Conservation (phyloP, 2,113 vertebrate genomes). For the Microtus richardsoni region DNA sequence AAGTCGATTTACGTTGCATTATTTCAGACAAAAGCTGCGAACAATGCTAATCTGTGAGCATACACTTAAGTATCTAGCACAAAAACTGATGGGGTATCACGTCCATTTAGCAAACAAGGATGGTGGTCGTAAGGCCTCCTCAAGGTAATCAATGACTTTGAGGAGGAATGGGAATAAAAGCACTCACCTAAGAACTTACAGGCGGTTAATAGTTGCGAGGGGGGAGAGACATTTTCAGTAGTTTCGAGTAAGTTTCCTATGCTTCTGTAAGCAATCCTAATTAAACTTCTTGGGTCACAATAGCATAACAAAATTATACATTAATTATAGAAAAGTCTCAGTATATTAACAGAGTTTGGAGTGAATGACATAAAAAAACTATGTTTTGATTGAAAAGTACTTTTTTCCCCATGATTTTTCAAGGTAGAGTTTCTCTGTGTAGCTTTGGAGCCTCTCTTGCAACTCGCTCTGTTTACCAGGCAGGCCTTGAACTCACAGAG, state of each 20-base stretch:
- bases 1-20: no score
- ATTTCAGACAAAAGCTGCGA: background rate
- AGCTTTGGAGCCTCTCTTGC: no score
- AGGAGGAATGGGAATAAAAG: background rate
- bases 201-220: background rate
- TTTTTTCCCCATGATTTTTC: no score
- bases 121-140: background rate
- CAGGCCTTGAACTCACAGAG: no score
- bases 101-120: background rate
- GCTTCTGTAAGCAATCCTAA: background rate
- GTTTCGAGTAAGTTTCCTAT: background rate
- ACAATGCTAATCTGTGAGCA: background rate
- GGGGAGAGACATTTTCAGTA: background rate
- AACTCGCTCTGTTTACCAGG: no score
- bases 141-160: background rate
- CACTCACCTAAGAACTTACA: background rate
- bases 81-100: background rate
- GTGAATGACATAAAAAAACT: background rate
- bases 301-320: background rate
- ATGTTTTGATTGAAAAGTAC: background rate
- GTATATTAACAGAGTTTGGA: background rate
- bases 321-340: slow-evolving; percentile 17
- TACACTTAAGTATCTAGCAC: background rate
- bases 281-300: background rate
- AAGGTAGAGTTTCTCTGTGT: no score